These are phyloP conservation scores for Crotalus helleri DNA, from an alignment of 2,113 vertebrate species.

Conservation along the genomic window DNA sequence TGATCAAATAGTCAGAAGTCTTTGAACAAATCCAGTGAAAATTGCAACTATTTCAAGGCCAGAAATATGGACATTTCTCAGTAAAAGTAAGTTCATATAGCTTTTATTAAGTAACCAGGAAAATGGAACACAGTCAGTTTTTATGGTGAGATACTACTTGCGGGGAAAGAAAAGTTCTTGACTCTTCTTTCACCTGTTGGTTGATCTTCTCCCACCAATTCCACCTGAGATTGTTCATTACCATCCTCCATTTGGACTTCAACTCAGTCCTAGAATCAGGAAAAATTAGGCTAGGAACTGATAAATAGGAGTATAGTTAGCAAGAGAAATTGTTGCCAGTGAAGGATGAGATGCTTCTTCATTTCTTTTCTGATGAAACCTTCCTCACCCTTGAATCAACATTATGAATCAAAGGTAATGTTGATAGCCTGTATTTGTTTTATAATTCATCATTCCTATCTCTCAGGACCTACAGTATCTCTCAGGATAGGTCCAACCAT, in stretches of 20 bases:
- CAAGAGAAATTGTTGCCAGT: background rate
- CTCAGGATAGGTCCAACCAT: background rate
- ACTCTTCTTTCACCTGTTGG: background rate
- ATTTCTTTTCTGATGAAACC: background rate
- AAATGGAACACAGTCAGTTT: background rate
- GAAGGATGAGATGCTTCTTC: background rate
- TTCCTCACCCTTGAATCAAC: background rate
- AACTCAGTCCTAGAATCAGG: background rate
- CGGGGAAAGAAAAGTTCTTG: background rate
- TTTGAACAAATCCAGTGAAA: background rate
- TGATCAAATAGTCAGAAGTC: background rate
- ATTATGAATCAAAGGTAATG: background rate
- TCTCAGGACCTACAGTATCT: background rate
- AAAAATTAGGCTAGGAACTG: background rate
- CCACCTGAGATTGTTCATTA: background rate
- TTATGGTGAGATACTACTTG: background rate
- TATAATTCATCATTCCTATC: background rate
- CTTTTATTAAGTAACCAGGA: background rate
- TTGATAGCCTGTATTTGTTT: background rate
- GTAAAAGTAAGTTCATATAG: background rate
- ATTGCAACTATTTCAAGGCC: background rate
- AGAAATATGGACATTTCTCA: background rate
- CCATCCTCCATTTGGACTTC: background rate
- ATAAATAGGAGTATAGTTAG: background rate
- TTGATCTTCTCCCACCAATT: background rate